Percentiles rank a stretch among this genome's conserved stretches.
These are phyloP conservation scores for Okapia johnstoni DNA, from an alignment of 2,113 vertebrate species.

Conservation along the genomic window DNA sequence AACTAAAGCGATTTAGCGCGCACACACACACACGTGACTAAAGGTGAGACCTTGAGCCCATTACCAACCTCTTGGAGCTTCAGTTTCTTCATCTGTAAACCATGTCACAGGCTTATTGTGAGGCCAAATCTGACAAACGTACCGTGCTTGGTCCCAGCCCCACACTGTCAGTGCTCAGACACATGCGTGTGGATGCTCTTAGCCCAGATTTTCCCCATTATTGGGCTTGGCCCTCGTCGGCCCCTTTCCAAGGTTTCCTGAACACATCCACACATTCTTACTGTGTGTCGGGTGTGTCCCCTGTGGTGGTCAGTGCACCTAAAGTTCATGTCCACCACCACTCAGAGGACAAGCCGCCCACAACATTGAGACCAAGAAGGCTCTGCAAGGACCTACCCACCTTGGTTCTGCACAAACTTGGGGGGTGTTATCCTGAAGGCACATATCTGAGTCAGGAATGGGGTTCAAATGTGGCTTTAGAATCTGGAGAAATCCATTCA, in stretches of 20 bases:
- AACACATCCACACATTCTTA: background rate
- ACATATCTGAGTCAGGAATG: too few species aligned
- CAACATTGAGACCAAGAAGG: background rate
- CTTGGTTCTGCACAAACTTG: background rate
- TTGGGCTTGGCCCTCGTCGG: background rate
- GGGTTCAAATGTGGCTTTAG: background rate
- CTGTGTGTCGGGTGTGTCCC: background rate
- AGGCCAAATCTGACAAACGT: fast-evolving
- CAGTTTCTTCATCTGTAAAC: background rate
- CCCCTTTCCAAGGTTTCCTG: background rate
- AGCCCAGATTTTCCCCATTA: background rate
- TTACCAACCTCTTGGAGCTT: background rate
- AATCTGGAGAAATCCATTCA: background rate
- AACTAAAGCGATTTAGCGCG: background rate
- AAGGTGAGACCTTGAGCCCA: background rate
- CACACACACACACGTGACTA: background rate
- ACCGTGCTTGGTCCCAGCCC: fast-evolving
- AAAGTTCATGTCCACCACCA: background rate
- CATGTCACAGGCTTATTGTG: too few species aligned
- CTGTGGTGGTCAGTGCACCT: background rate
- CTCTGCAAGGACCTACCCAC: background rate
- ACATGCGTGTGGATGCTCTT: background rate
- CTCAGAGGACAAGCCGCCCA: background rate
- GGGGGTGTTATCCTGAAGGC: background rate
- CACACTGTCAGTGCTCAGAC: too few species aligned